Evolutionary conservation across 2,888 invertebrate species (phyloP), one percentile per base, ranked within the genome.

Genomic region (Ichneumoninae sp.): DNA sequence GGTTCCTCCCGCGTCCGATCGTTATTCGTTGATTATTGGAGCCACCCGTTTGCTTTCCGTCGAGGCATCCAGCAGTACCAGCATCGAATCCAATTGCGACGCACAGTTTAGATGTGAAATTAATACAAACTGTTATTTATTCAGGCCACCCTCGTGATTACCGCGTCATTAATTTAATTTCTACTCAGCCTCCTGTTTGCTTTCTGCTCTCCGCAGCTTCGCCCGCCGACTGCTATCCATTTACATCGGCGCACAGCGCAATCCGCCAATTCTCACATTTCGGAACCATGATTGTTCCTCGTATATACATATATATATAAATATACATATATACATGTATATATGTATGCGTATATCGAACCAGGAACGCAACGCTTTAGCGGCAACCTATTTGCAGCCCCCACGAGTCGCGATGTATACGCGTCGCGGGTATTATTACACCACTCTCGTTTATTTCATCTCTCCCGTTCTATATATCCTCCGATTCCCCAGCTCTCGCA

Each of bases 131-230:
- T 81, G 86, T 88, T 90, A 89, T 90, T 88, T 88, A 88, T 88
- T 86, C 89, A 86, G 79, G 76, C 83, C 84, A 73, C 26, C 65
- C 69, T 86, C 86, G 86, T 88, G 86, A 90, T 90, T 89, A 90
- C 89, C 84, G 85, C 85, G 81, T 88, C 88, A 88, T 90, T 91
- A 91, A 90, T 89, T 89, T 87, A 81, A 90, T 89, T 90, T 83
- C 84, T 76, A 75, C 82, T 85, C 86, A 77, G 69, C 63, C 36
- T 60, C 8, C 74, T 65, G 80, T 66, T 63, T 71, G 63, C 26
- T 65, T 65, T 65, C 47, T 70, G 47, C 65, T 40, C 50, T 50
- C 75, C 65, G 33, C 22, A 33, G 63, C 60, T 60, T 73, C 36
- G 44, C 44, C 26, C 47, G 26, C 33, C 33, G 30, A 30, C 63